phyloP scores from a whole-genome alignment of 2,888 invertebrate genomes.

The Leucania comma region DNA sequence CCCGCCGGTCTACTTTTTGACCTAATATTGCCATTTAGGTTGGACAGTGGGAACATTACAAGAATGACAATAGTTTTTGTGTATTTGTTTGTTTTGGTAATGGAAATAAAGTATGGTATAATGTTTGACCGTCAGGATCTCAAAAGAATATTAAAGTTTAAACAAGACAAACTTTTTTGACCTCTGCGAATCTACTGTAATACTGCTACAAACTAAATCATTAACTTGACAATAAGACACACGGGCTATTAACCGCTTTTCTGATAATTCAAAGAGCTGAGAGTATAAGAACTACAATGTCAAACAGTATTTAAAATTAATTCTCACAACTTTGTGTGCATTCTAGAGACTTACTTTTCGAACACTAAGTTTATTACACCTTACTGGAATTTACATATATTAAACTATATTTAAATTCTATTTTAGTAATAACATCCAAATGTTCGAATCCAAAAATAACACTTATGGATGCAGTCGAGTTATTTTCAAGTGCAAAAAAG shows the following conservation, averaged over 20 bases:
- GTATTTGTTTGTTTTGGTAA: constrained; percentile 2
- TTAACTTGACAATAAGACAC: neutral
- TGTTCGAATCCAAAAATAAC: constrained; percentile 52
- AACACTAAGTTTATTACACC: constrained; percentile 40
- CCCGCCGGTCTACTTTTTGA: constrained; percentile 47
- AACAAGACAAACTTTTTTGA: neutral
- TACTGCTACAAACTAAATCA: neutral
- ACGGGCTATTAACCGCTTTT: neutral
- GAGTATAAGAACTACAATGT: constrained; percentile 10
- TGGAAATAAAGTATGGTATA: neutral
- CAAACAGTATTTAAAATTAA: constrained; percentile 29
- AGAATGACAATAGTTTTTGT: constrained; percentile 7
- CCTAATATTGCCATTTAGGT: constrained; percentile 34
- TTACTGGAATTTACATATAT: constrained; percentile 17
- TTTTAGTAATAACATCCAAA: constrained; percentile 37
- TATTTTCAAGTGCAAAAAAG: constrained; percentile 54
- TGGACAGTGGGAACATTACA: neutral
- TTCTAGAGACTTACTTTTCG: constrained; percentile 40
- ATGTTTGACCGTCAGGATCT: neutral
- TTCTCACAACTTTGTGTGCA: constrained; percentile 38
- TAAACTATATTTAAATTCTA: constrained; percentile 55
- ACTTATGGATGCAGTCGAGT: constrained; percentile 36
- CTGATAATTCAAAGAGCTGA: neutral
- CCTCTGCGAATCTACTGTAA: neutral
- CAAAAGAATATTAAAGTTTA: neutral